A percentile compares a stretch with the other conserved stretches of the same genome.
phyloP scores from a whole-genome alignment of 1,140 invertebrate genomes.

The Drosophila triauraria region DNA sequence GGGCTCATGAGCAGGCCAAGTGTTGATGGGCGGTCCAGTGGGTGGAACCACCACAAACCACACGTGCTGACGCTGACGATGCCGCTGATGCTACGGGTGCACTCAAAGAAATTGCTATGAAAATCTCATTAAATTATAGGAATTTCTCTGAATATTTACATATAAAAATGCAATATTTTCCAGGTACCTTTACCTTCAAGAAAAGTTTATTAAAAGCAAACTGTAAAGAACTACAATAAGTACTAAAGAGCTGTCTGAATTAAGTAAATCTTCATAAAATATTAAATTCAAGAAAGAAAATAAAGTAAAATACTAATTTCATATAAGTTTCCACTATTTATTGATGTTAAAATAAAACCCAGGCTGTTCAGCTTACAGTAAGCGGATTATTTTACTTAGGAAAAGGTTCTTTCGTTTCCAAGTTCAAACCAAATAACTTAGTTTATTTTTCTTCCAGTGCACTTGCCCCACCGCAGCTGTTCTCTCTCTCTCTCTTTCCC shows the following conservation, averaged over 20 bases:
- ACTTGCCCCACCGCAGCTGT: constrained; percentile 19
- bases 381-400: no score
- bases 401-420: background rate
- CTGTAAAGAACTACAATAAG: no score
- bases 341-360: rapidly evolving
- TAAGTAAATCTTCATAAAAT: background rate
- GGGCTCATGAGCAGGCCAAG: constrained; percentile 71
- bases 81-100: constrained; percentile 14
- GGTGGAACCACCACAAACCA: constrained; percentile 49
- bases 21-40: constrained; percentile 59
- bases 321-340: background rate
- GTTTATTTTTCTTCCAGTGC: constrained; percentile 9
- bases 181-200: no score
- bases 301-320: rapidly evolving
- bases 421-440: background rate
- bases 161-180: no score
- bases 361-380: no score
- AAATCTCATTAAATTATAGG: no score
- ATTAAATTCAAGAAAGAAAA: rapidly evolving
- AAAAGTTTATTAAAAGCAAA: no score
- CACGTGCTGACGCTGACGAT: constrained; percentile 46
- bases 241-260: background rate
- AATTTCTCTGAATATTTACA: background rate
- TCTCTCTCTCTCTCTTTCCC: constrained; percentile 3
- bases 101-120: background rate